Base-by-base conservation (phyloP, 2,888 invertebrate genomes). In the Euzophera pinguis region DNA sequence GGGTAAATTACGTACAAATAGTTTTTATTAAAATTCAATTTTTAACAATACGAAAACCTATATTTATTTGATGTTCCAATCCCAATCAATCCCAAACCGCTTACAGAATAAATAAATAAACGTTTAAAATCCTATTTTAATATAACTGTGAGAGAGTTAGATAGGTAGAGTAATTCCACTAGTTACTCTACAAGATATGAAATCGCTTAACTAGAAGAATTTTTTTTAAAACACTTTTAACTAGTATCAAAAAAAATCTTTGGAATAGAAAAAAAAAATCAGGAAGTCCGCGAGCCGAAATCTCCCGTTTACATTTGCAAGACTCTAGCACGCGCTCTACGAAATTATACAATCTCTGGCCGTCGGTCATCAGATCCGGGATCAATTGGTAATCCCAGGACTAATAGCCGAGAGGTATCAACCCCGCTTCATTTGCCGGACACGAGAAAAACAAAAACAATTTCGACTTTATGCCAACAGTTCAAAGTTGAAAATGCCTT, bases 381-480 rank as follows among this genome's bases (percentile, higher is more conserved):
- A 81, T 88, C 81, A 83, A 65, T 73, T 69, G 67, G 77, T 89
- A 88, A 90, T 88, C 86, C 87, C 66, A 56, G 77, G 84, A 80
- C 87, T 89, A 89, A 89, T 87, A 84, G 84, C 84, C 79, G 55
- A 62, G 58, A 50, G 66, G 75, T 75, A 59, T 32, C 64, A 69
- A 63, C 57, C 61, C 55, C 59, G 64, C 67, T 71, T 64, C 63
- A 65, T 69, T 68, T 66, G 61, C 61, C 62, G 59, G 52, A 57
- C 58, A 53, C 8, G n/a, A 5, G 5, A 5, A 29, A 1, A 7
- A 7, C 49, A 49, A 27, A 9, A 6, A 50, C 42, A 66, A 43
- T 42, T 50, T 53, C 56, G 52, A 60, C 62, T 48, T 22, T 48
- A 22, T 2, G 1, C 7, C 14, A 10, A 13, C 0, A 7, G 1